Conservation (phyloP, 2,888 invertebrate species). For the Perizoma flavofasciatum region DNA sequence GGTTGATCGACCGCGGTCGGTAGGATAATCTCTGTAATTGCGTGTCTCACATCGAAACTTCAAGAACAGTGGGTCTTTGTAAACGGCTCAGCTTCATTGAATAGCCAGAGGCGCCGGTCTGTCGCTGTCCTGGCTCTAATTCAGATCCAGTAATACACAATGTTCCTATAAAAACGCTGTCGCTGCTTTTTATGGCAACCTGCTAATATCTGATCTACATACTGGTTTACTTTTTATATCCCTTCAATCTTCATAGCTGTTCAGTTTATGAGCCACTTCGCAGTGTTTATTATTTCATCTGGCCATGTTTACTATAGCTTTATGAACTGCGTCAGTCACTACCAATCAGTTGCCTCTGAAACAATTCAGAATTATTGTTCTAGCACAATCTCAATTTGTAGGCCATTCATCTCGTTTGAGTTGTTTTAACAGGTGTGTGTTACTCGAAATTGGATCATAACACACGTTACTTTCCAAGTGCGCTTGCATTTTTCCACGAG, state of each 20-base stretch:
- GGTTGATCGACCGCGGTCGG: constrained; percentile 41
- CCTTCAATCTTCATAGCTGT: neutral
- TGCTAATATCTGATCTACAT: constrained; percentile 7
- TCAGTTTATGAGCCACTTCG: neutral
- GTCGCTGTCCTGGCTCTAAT: constrained; percentile 45
- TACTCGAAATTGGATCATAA: constrained; percentile 55
- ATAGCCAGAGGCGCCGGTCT: constrained; percentile 56
- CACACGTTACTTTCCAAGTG: constrained; percentile 74
- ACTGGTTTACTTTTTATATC: constrained; percentile 10
- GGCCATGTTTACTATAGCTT: constrained; percentile 5
- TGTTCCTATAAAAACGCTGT: constrained; percentile 26
- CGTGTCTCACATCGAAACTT: constrained; percentile 55
- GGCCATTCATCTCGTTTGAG: constrained; percentile 20
- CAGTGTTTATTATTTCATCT: constrained; percentile 9
- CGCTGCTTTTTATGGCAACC: constrained; percentile 15
- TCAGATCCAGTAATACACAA: constrained; percentile 31
- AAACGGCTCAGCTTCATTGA: constrained; percentile 37
- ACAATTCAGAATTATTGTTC: constrained; percentile 12
- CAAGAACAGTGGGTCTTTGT: constrained; percentile 72
- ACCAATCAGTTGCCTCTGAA: constrained; percentile 4
- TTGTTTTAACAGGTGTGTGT: constrained; percentile 30
- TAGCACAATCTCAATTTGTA: constrained; percentile 2
- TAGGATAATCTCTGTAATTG: constrained; percentile 51
- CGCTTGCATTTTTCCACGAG: constrained; percentile 81
- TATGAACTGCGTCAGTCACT: neutral